Evolutionary conservation across 2,797 vertebrate genomes (phyloP).

Genomic region (Siniperca undulata): DNA sequence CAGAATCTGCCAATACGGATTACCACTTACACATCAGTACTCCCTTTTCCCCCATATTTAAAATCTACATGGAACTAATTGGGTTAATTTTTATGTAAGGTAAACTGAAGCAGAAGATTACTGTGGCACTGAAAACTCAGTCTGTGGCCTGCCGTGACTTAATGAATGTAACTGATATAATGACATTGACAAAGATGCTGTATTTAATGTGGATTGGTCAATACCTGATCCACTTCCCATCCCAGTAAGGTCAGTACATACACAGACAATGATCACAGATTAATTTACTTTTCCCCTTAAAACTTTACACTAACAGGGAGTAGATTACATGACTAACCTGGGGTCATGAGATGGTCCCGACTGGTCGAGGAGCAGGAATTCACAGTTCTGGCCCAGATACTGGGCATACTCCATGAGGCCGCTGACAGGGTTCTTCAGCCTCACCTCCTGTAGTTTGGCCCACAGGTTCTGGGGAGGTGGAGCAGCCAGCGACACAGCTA

Average conservation of each 20-base stretch:
- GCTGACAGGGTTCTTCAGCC: constrained; percentile 94
- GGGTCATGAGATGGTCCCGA: constrained; percentile 96
- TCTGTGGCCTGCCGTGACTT: background rate
- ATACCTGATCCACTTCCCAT: background rate
- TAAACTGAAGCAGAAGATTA: background rate
- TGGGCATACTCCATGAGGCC: constrained; percentile 95
- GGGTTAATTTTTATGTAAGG: background rate
- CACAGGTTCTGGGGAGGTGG: constrained; percentile 85
- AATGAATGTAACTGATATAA: background rate
- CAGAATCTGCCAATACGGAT: background rate
- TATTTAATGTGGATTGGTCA: background rate
- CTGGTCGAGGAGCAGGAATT: constrained; percentile 93
- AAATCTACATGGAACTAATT: background rate
- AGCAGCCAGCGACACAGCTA: constrained; percentile 87
- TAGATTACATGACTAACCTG: constrained; percentile 84
- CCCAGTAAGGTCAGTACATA: too few species aligned
- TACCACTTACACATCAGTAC: background rate
- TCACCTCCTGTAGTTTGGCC: constrained; percentile 91
- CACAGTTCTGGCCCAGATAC: constrained; percentile 91
- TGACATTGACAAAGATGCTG: background rate
- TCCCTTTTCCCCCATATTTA: background rate
- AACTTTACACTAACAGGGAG: background rate
- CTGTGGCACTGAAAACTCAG: too few species aligned
- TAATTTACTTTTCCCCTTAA: background rate
- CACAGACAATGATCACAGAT: background rate